Evolutionary conservation across 2,797 vertebrate species (phyloP).

Genomic region (Gobio occitaniae): DNA sequence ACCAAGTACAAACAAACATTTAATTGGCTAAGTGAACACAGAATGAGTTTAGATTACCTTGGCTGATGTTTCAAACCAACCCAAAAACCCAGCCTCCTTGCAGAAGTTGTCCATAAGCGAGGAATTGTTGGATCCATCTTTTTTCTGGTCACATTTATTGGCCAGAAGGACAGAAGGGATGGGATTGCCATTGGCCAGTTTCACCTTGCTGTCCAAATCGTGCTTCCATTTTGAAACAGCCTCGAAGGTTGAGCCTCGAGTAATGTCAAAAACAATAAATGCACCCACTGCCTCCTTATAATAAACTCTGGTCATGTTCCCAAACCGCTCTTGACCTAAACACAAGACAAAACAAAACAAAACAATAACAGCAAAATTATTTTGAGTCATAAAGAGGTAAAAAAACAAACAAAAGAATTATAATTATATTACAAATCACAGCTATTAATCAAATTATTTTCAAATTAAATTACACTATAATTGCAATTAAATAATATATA

Average conservation of each 20-base stretch:
- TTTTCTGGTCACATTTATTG: conserved; percentile 98
- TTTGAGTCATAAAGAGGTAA: not conserved
- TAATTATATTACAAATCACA: no score
- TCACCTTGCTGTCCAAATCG: conserved; percentile 97
- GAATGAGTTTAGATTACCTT: conserved; percentile 79
- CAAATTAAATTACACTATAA: no score
- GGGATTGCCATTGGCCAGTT: conserved; percentile 90
- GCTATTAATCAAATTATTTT: no score
- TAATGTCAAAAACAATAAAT: conserved; percentile 95
- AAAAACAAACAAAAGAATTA: no score
- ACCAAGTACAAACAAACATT: conserved; percentile 15
- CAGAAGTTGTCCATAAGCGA: conserved; percentile 94
- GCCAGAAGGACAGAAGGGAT: conserved; percentile 95
- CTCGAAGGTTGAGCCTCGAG: conserved; percentile 94
- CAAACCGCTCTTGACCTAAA: conserved; percentile 96
- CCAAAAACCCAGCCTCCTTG: conserved; percentile 93
- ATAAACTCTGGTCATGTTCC: conserved; percentile 98
- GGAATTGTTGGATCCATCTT: conserved; percentile 80
- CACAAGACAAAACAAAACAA: not conserved
- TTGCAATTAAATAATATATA: no score
- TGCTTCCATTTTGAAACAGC: conserved; percentile 97
- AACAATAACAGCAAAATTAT: not conserved
- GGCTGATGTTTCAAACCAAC: conserved; percentile 99
- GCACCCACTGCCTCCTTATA: conserved; percentile 99
- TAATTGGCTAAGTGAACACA: not conserved